Evolutionary conservation across 2,888 invertebrate genomes (phyloP).

Genomic region (Dasysyrphus albostriatus): DNA sequence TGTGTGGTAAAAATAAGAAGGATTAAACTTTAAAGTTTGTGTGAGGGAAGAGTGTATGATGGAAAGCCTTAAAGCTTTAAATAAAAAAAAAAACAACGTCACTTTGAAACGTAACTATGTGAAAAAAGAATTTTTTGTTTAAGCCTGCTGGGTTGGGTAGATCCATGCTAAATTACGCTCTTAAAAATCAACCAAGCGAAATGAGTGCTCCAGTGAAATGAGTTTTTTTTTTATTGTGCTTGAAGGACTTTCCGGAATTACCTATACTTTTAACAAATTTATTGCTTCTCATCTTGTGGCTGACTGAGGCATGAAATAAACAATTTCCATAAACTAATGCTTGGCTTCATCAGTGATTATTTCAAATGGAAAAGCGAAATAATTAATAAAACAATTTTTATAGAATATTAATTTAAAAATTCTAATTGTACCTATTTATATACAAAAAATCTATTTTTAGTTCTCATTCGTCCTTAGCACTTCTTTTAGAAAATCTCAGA

Average conservation of each 20-base stretch:
- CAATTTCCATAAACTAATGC: neutral
- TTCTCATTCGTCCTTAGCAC: too few relatives aligned
- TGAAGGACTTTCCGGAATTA: neutral
- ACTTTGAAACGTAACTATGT: neutral
- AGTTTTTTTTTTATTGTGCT: neutral
- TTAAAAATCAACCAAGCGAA: conserved; percentile 9
- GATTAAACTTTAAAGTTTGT: neutral
- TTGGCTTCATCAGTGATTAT: neutral
- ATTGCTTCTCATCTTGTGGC: conserved; percentile 13
- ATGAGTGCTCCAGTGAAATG: neutral
- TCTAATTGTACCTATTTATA: too few relatives aligned
- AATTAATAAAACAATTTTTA: too few relatives aligned
- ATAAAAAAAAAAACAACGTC: neutral
- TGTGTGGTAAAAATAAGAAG: neutral
- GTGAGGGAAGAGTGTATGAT: neutral
- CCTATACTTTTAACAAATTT: conserved; percentile 8
- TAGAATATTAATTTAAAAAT: too few relatives aligned
- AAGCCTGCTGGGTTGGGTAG: neutral
- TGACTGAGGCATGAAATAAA: neutral
- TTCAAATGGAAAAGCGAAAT: too few relatives aligned
- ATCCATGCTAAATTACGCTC: neutral
- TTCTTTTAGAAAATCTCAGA: too few relatives aligned
- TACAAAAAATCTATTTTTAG: too few relatives aligned
- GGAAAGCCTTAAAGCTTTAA: neutral
- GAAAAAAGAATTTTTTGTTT: neutral